A percentile compares a stretch with the other conserved stretches of the same genome.
Conservation (phyloP, 2,888 invertebrate species). For the Cremastinae sp. region DNA sequence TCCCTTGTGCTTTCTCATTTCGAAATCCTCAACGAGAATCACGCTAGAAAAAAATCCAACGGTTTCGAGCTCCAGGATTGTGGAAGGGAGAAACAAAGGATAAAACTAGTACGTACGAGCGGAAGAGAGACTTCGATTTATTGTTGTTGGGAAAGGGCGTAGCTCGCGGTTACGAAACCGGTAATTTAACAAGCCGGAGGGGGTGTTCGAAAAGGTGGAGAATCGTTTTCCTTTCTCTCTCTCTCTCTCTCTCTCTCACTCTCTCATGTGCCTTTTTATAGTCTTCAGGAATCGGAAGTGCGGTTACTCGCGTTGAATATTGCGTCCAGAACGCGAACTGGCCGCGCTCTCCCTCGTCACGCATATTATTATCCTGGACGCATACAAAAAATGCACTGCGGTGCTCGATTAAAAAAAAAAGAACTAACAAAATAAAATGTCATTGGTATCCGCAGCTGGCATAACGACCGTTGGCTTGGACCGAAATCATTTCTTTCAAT, state of each 20-base stretch:
- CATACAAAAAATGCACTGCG: slow-evolving; percentile 30
- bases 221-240: slow-evolving; percentile 24
- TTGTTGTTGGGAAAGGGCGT: slow-evolving; percentile 52
- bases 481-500: slow-evolving; percentile 45
- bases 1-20: neutral
- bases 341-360: slow-evolving; percentile 50
- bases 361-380: slow-evolving; percentile 55
- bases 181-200: slow-evolving; percentile 50
- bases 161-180: slow-evolving; percentile 54
- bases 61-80: slow-evolving; percentile 8
- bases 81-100: slow-evolving; percentile 3
- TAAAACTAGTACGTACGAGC: slow-evolving; percentile 24
- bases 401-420: slow-evolving; percentile 28
- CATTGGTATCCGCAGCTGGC: slow-evolving; percentile 62
- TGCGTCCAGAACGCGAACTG: slow-evolving; percentile 41
- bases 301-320: slow-evolving; percentile 53
- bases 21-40: slow-evolving; percentile 10
- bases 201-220: slow-evolving; percentile 44
- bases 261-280: neutral
- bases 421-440: slow-evolving; percentile 40
- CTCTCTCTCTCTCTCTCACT: slow-evolving; percentile 23
- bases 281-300: slow-evolving; percentile 57
- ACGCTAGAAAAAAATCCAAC: slow-evolving; percentile 19
- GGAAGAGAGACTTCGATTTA: slow-evolving; percentile 58
- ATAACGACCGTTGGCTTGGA: slow-evolving; percentile 52